A percentile compares a stretch with the other conserved stretches of the same genome.
These are phyloP conservation scores for Euleptes europaea DNA, from an alignment of 2,113 vertebrate genomes.

Conservation along the genomic window DNA sequence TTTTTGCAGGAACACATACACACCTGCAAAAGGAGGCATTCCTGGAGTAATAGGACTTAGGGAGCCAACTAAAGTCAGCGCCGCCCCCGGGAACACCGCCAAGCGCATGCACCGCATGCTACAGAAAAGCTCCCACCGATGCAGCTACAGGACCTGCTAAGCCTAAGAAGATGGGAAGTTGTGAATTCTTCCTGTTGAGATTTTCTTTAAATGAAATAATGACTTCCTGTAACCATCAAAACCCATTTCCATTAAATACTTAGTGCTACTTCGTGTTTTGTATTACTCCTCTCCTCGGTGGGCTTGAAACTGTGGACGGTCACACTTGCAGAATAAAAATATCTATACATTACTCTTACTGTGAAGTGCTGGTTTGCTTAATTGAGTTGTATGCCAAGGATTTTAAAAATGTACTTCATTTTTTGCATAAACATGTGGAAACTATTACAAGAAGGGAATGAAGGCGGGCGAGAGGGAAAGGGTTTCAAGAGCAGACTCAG, in stretches of 20 bases:
- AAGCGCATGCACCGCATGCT: no score
- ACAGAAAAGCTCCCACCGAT: no score
- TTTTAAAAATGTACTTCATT: constrained; percentile 33
- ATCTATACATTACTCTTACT: constrained; percentile 19
- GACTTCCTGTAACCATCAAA: neutral
- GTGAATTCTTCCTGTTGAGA: constrained; percentile 24
- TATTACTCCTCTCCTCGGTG: constrained; percentile 27
- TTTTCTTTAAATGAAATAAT: neutral
- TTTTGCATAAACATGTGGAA: constrained; percentile 76
- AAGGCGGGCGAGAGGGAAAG: constrained; percentile 17
- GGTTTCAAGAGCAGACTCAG: constrained; percentile 66
- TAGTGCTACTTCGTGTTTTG: neutral
- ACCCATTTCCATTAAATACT: constrained; percentile 23
- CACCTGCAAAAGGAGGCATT: no score
- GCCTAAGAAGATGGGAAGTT: neutral
- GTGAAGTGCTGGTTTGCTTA: constrained; percentile 42
- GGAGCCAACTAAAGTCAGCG: no score
- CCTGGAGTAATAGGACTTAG: no score
- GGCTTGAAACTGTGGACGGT: constrained; percentile 21
- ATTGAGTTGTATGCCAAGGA: constrained; percentile 35
- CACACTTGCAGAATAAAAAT: constrained; percentile 18
- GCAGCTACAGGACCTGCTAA: no score
- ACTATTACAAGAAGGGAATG: constrained; percentile 66
- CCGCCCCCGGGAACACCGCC: no score
- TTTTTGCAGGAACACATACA: no score